phyloP scores from a whole-genome alignment of 2,888 invertebrate genomes.

The Chrysina gloriosa region DNA sequence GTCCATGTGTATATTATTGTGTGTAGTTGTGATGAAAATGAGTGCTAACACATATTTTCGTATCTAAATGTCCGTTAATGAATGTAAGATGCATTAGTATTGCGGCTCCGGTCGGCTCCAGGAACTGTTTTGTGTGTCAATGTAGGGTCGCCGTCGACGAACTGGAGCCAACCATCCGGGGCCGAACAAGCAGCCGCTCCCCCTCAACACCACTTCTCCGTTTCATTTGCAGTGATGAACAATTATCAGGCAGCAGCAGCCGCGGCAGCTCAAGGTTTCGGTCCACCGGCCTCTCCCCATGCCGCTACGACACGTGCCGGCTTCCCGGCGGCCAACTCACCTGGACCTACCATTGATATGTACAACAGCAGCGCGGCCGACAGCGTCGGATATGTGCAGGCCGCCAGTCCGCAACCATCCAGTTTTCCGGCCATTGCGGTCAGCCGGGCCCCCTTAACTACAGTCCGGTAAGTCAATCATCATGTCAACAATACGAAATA shows the following conservation, averaged over 20 bases:
- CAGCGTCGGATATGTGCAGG: conserved; percentile 92
- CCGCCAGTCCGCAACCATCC: conserved; percentile 96
- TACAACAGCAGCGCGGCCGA: conserved; percentile 89
- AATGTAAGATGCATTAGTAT: conserved; percentile 7
- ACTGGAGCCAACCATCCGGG: conserved; percentile 58
- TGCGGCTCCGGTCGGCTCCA: conserved; percentile 59
- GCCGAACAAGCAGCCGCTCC: conserved; percentile 60
- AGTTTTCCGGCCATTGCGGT: conserved; percentile 95
- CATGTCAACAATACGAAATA: conserved; percentile 3
- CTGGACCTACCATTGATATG: conserved; percentile 91
- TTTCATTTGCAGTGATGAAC: conserved; percentile 87
- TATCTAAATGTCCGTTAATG: conserved; percentile 4
- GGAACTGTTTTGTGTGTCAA: conserved; percentile 56
- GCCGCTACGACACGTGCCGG: conserved; percentile 75
- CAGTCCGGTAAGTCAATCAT: conserved; percentile 84
- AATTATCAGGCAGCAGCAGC: conserved; percentile 89
- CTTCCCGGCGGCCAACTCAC: conserved; percentile 93
- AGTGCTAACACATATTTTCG: neutral
- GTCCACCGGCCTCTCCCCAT: conserved; percentile 83
- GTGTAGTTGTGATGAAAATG: conserved; percentile 12
- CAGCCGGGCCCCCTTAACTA: conserved; percentile 94
- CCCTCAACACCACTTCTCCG: conserved; percentile 61
- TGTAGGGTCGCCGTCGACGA: conserved; percentile 58
- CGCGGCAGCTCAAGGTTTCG: conserved; percentile 82
- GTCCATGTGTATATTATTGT: neutral